phyloP scores from a whole-genome alignment of 2,797 vertebrate genomes.

The Gallinago nigripennis region DNA sequence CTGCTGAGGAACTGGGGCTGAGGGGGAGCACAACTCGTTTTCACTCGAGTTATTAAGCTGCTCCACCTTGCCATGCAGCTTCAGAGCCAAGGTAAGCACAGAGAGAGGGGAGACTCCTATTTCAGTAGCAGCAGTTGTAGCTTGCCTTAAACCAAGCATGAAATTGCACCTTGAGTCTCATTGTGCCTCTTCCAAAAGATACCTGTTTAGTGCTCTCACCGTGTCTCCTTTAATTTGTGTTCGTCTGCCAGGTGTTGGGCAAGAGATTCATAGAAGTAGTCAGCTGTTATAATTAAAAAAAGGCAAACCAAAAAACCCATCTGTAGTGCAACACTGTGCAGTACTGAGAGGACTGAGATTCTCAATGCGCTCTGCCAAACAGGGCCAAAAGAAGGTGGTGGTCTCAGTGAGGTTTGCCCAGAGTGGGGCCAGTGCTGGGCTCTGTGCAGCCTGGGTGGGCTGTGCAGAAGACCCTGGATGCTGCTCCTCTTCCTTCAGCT shows the following conservation, averaged over 20 bases:
- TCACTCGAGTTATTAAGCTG: background rate
- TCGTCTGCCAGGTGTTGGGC: background rate
- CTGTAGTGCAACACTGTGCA: background rate
- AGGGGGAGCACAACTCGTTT: background rate
- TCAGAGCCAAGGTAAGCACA: background rate
- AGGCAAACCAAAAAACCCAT: background rate
- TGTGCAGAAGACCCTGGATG: background rate
- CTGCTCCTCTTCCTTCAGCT: background rate
- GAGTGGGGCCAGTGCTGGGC: too few relatives aligned
- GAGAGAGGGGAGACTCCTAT: background rate
- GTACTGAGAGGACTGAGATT: background rate
- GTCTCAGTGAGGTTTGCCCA: background rate
- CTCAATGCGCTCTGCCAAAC: rapidly evolving
- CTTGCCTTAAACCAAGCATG: constrained; percentile 20
- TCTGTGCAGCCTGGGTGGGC: background rate
- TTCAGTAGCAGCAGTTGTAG: background rate
- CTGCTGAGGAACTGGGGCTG: background rate
- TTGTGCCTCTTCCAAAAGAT: background rate
- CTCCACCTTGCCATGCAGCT: background rate
- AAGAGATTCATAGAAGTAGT: background rate
- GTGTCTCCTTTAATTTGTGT: background rate
- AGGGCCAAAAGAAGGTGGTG: background rate
- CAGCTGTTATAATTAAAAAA: background rate
- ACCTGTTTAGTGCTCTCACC: background rate
- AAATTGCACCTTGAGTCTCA: constrained; percentile 21